These are phyloP conservation scores for Notodonta ziczac DNA, from an alignment of 2,888 invertebrate species.

Conservation along the genomic window DNA sequence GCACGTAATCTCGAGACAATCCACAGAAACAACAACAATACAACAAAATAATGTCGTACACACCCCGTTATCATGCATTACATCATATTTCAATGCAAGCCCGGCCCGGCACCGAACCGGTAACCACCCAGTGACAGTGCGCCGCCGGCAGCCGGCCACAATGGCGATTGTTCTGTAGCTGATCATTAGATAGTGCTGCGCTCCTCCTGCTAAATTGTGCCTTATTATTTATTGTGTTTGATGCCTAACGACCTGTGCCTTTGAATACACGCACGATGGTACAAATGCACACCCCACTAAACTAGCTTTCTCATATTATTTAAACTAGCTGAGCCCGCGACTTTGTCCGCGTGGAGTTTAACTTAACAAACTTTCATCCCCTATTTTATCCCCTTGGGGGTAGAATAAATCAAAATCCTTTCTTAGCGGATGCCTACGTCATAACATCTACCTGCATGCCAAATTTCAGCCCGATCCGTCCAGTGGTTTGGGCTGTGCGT, in stretches of 20 bases:
- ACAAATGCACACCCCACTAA: too few relatives aligned
- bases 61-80: conserved; percentile 40
- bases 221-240: conserved; percentile 64
- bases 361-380: too few relatives aligned
- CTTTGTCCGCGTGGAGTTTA: too few relatives aligned
- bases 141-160: conserved; percentile 72
- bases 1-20: not conserved
- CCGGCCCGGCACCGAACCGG: conserved; percentile 38
- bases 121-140: conserved; percentile 67
- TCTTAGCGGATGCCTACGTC: too few relatives aligned
- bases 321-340: too few relatives aligned
- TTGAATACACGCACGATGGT: conserved; percentile 17
- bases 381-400: too few relatives aligned
- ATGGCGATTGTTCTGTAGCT: conserved; percentile 73
- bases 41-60: conserved; percentile 40
- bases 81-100: conserved; percentile 28
- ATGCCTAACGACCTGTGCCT: conserved; percentile 40
- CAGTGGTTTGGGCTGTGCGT: too few relatives aligned
- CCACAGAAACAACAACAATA: conserved; percentile 2
- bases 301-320: too few relatives aligned
- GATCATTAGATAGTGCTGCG: conserved; percentile 56
- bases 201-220: conserved; percentile 57
- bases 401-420: too few relatives aligned
- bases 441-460: too few relatives aligned
- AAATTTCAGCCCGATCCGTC: too few relatives aligned